These are phyloP conservation scores for Trachelus tabidus DNA, from an alignment of 2,888 invertebrate species.

Conservation along the genomic window DNA sequence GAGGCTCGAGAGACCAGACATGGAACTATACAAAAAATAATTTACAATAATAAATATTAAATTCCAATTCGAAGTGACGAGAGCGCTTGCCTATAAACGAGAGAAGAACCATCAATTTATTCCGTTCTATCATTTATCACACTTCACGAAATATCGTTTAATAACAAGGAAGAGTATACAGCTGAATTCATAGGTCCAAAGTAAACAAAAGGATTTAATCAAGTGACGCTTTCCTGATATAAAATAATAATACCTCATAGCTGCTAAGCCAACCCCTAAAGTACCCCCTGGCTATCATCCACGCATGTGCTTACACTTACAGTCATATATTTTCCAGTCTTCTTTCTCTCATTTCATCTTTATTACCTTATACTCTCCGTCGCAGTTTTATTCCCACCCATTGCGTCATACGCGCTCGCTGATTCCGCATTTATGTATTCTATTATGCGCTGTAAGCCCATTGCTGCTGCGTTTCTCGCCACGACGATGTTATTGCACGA, in stretches of 20 bases:
- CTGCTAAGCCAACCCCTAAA: not conserved
- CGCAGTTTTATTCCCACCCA: constrained; percentile 5
- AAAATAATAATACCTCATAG: not conserved
- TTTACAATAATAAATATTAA: no score
- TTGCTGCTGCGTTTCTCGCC: constrained; percentile 22
- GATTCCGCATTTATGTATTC: constrained; percentile 50
- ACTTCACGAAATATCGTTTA: not conserved
- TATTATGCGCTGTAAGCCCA: constrained; percentile 42
- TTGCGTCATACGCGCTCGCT: constrained; percentile 24
- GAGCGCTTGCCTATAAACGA: not conserved
- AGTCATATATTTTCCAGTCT: no score
- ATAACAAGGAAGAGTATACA: not conserved
- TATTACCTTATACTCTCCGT: not conserved
- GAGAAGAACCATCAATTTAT: not conserved
- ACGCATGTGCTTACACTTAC: not conserved
- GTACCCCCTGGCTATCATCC: not conserved
- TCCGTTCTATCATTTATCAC: not conserved
- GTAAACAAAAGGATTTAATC: not conserved
- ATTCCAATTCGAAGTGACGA: no score
- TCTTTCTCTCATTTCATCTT: not conserved
- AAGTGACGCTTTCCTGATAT: not conserved
- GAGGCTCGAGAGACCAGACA: no score
- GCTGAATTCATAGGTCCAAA: not conserved
- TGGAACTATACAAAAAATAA: no score
- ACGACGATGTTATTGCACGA: constrained; percentile 39